Evolutionary conservation across 37 sponge, comb jelly and placozoan genomes (phyloP), one percentile per base, ranked within the genome.

Genomic region (Agelas oroides): DNA sequence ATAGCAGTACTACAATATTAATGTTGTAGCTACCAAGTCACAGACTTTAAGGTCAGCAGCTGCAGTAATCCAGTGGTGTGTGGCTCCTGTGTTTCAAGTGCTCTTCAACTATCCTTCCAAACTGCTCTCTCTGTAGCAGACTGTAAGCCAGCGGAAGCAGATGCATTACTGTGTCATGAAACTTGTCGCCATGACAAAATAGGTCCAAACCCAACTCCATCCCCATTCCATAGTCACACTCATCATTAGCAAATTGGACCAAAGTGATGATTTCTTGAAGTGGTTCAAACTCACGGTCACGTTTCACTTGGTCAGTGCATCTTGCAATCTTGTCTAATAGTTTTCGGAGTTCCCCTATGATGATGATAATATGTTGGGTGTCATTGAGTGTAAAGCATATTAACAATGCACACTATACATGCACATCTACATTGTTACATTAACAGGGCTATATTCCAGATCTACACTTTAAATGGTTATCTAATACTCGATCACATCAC

Each of bases 161-260:
- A 24, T 84, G 82, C 17, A 35, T 24, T 16, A 92, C 62, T 5
- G 70, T 30, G 21, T 54, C 53, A 34, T 87, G 82, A 59, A 89
- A 86, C 36, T 76, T 40, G 87, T 87, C 59, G 0, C 92, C 80
- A 83, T 92, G 87, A 52, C 80, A 82, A 64, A 94, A 96, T 72
- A 96, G 76, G 59, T 94, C 89, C 64, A 93, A 73, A 8, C 97
- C 97, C 23, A 96, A 79, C 75, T 96, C 97, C n/a, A 96, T 55
- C 8, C 97, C 97, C 97, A 96, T 96, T n/a, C 97, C 97, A 88
- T 91, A 94, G 78, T 96, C 97, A 70, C 94, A 91, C 75, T 96
- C 97, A 80, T 96, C 97, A 60, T 96, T 96, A 25, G 97, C 97
- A 81, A 96, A 96, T 86, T 96, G 97, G 19, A 96, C 88, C 76